Percentiles rank a stretch among this genome's conserved stretches.
Conservation (phyloP, 2,888 invertebrate genomes). For the Blastobasis lacticolella region DNA sequence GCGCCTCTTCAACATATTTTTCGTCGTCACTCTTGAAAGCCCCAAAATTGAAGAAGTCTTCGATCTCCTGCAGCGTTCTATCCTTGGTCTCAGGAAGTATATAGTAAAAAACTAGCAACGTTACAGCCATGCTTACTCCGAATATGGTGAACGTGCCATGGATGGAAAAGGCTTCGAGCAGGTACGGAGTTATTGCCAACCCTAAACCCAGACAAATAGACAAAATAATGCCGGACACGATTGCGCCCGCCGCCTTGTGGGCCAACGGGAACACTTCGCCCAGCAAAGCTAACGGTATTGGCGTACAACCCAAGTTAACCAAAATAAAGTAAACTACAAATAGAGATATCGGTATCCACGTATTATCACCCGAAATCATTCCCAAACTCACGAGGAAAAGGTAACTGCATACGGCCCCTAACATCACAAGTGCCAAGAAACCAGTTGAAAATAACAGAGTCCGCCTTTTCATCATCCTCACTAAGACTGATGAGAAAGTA, state of each 20-base stretch:
- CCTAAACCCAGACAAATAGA: conserved; percentile 14
- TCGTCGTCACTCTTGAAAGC: not conserved
- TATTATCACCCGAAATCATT: conserved; percentile 14
- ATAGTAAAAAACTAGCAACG: conserved; percentile 23
- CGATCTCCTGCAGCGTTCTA: conserved; percentile 51
- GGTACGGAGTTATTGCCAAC: conserved; percentile 17
- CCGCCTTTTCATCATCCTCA: conserved; percentile 21
- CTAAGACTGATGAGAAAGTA: conserved; percentile 14
- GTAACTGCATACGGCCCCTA: conserved; percentile 19
- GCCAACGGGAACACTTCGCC: conserved; percentile 30
- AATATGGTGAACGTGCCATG: conserved; percentile 31
- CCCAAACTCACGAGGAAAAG: conserved; percentile 15
- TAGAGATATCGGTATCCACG: conserved; percentile 21
- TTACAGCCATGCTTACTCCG: conserved; percentile 16
- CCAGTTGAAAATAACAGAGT: conserved; percentile 31
- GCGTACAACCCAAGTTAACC: conserved; percentile 25
- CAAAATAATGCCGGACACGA: conserved; percentile 19
- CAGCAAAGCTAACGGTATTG: conserved; percentile 24
- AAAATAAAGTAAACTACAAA: conserved; percentile 24
- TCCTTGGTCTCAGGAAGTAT: conserved; percentile 53
- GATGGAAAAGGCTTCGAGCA: conserved; percentile 21
- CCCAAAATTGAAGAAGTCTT: conserved; percentile 46
- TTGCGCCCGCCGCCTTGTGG: conserved; percentile 22
- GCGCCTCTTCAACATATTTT: not conserved
- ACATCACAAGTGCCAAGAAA: conserved; percentile 15